Percentiles rank a stretch among this genome's conserved stretches.
Evolutionary conservation across 2,888 invertebrate genomes (phyloP).

Genomic region (Agrotis puta): DNA sequence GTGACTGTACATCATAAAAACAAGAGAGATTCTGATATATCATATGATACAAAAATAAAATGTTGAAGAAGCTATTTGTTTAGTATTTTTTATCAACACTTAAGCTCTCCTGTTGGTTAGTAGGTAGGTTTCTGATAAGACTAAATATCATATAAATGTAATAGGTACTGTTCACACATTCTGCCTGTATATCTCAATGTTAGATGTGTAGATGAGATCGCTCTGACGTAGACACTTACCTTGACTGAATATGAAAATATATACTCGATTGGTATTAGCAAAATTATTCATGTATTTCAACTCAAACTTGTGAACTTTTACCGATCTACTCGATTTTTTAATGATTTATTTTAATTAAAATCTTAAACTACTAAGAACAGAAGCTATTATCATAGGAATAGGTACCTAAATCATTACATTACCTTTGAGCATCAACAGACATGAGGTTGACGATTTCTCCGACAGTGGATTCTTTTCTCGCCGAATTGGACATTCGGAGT

Average conservation of each 20-base stretch:
- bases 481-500: slow-evolving; percentile 94
- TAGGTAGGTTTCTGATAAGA: slow-evolving; percentile 22
- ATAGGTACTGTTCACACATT: slow-evolving; percentile 21
- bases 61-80: slow-evolving; percentile 24
- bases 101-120: slow-evolving; percentile 18
- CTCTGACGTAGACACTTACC: slow-evolving; percentile 3
- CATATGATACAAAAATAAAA: slow-evolving; percentile 16
- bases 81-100: slow-evolving; percentile 10
- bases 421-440: slow-evolving; percentile 97
- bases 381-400: background rate
- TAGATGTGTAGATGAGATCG: slow-evolving; percentile 21
- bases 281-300: background rate
- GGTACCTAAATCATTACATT: slow-evolving; percentile 34
- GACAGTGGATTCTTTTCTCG: slow-evolving; percentile 95
- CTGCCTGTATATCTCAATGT: slow-evolving; percentile 29
- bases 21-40: background rate
- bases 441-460: slow-evolving; percentile 98
- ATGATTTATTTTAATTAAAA: background rate
- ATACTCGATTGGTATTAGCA: background rate
- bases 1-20: background rate
- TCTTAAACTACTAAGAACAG: background rate
- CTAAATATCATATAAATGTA: slow-evolving; percentile 27
- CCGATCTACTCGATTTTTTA: background rate
- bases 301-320: background rate
- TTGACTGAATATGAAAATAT: slow-evolving; percentile 17